Evolutionary conservation across 2,888 invertebrate species (phyloP), one percentile per base, ranked within the genome.

Genomic region (Dolichomitus sp.): DNA sequence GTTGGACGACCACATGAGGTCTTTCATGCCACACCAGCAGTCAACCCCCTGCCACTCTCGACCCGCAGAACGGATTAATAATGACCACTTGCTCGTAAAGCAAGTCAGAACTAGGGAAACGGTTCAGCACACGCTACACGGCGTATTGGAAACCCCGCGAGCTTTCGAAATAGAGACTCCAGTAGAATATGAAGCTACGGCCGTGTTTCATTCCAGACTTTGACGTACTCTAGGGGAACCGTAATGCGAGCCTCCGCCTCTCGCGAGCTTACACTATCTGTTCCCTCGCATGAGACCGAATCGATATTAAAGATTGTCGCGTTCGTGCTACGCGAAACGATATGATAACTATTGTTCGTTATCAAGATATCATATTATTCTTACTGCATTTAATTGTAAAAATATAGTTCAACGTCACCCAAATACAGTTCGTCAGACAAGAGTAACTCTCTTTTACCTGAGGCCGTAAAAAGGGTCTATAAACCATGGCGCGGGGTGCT

Each of bases 41-140:
- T 66, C 37, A 59, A 69, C 19, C 40, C 50, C 57, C 12, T 42
- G 23, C 61, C 61, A 63, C 17, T 63, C 19, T n/a, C 40, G 52
- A 65, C 48, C 65, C 50, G 45, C 37, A 81, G 65, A 69, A 81
- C 86, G 82, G 85, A 88, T 89, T 89, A 89, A 88, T 86, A 86
- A 83, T 85, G 78, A 70, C 79, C 48, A 48, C 66, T 33, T 78
- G 83, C 85, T 86, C 88, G 85, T 88, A 87, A 88, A 88, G 84
- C 84, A 85, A 85, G 80, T 83, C 59, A 85, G 19, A 84, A 87
- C 68, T 80, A 80, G 70, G 78, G 76, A 73, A 78, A 75, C 65
- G 50, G 52, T 75, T 69, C 11, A 19, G 33, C 68, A 40, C 68
- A 57, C 61, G 68, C 69, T 37, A 50, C 33, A 52, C 79, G 48